Percentiles rank a stretch among this genome's conserved stretches.
These are phyloP conservation scores for Calliscelio sp. DNA, from an alignment of 2,888 invertebrate genomes.

Conservation along the genomic window DNA sequence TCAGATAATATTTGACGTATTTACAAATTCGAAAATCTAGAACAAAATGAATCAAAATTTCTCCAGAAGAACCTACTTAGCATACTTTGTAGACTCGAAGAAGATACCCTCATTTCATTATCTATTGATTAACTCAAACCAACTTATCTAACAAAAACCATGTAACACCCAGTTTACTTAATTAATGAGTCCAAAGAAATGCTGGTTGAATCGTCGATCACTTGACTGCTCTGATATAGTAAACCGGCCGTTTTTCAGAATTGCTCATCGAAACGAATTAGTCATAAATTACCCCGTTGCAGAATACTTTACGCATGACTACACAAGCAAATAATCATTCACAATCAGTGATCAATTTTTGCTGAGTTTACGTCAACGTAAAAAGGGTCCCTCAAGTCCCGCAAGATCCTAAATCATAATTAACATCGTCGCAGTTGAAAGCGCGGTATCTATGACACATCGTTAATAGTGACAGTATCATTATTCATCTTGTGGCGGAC, in stretches of 20 bases:
- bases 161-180: too few relatives aligned
- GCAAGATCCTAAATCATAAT: constrained; percentile 58
- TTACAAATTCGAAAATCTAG: too few relatives aligned
- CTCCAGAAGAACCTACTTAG: too few relatives aligned
- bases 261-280: constrained; percentile 38
- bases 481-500: constrained; percentile 65
- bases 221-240: not conserved
- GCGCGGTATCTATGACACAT: constrained; percentile 50
- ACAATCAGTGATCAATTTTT: constrained; percentile 41
- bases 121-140: too few relatives aligned
- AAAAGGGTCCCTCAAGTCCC: constrained; percentile 16
- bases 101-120: too few relatives aligned
- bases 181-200: not conserved
- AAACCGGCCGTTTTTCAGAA: not conserved
- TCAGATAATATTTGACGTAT: too few relatives aligned
- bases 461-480: constrained; percentile 60
- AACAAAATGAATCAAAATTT: too few relatives aligned
- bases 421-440: constrained; percentile 44
- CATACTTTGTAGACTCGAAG: too few relatives aligned
- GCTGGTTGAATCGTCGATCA: not conserved
- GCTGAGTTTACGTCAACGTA: not conserved
- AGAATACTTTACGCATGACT: constrained; percentile 35
- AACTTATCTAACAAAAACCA: too few relatives aligned
- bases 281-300: constrained; percentile 34
- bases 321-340: constrained; percentile 47